A percentile compares a stretch with the other conserved stretches of the same genome.
Evolutionary conservation across 2,113 vertebrate species (phyloP).

Genomic region (Channa maculata): DNA sequence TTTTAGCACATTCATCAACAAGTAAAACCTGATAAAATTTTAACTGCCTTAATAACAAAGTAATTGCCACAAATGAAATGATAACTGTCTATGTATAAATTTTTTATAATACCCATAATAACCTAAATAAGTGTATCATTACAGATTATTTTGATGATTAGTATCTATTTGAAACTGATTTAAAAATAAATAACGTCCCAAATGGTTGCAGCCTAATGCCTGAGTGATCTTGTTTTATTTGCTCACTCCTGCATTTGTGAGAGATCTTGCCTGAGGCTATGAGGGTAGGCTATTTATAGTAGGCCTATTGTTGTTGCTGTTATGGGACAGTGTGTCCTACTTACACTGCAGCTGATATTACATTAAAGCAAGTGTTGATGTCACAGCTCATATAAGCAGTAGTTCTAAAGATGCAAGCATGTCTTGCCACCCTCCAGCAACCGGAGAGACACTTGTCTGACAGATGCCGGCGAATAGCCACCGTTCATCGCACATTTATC

Average conservation of each 20-base stretch:
- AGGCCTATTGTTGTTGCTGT: slow-evolving; percentile 81
- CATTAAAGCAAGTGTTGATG: slow-evolving; percentile 81
- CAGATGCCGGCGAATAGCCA: slow-evolving; percentile 29
- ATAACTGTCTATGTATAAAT: neutral
- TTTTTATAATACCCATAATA: neutral
- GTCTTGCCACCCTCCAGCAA: slow-evolving; percentile 44
- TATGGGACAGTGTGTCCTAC: slow-evolving; percentile 83
- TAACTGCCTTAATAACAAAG: slow-evolving; percentile 20
- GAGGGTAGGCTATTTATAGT: slow-evolving; percentile 83
- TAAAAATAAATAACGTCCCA: slow-evolving; percentile 35
- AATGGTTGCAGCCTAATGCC: slow-evolving; percentile 48
- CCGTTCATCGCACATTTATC: slow-evolving; percentile 40
- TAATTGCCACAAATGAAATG: slow-evolving; percentile 20
- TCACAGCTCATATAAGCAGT: slow-evolving; percentile 68
- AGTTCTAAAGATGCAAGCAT: slow-evolving; percentile 42
- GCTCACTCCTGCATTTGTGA: slow-evolving; percentile 73
- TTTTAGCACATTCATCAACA: slow-evolving; percentile 50
- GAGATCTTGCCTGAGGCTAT: slow-evolving; percentile 78
- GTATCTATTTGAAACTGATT: slow-evolving; percentile 14
- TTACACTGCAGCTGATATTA: slow-evolving; percentile 76
- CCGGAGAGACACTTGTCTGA: slow-evolving; percentile 44
- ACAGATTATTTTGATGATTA: slow-evolving; percentile 11
- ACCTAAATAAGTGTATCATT: neutral
- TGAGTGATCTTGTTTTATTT: slow-evolving; percentile 72
- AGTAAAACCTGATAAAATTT: slow-evolving; percentile 29